Percentiles rank a stretch among this genome's conserved stretches.
phyloP scores from a whole-genome alignment of 2,888 invertebrate species.

The Xanthorhoe spadicearia region DNA sequence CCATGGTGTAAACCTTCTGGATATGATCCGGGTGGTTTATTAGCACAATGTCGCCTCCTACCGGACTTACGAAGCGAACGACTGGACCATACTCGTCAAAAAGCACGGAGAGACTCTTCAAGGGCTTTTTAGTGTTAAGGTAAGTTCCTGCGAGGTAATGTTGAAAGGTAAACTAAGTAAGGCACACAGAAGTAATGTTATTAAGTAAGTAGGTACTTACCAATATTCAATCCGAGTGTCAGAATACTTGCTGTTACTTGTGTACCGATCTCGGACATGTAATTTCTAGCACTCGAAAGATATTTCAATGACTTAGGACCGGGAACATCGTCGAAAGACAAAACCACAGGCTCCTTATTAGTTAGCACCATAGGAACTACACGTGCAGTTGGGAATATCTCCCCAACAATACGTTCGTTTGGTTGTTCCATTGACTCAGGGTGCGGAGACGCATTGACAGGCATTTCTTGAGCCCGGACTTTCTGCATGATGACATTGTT shows the following conservation, averaged over 20 bases:
- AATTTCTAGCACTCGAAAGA: conserved; percentile 84
- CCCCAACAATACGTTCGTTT: conserved; percentile 40
- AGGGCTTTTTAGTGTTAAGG: conserved; percentile 59
- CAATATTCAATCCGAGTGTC: conserved; percentile 80
- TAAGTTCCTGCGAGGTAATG: conserved; percentile 56
- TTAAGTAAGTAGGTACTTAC: conserved; percentile 55
- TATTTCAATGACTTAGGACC: conserved; percentile 85
- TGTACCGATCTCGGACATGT: conserved; percentile 86
- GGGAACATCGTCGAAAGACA: conserved; percentile 87
- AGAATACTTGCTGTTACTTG: conserved; percentile 83
- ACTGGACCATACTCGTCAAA: conserved; percentile 87
- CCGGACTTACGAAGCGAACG: conserved; percentile 86
- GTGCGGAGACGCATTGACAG: conserved; percentile 31
- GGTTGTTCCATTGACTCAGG: conserved; percentile 27
- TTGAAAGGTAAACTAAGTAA: background rate
- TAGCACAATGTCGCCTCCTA: conserved; percentile 87
- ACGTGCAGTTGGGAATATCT: conserved; percentile 61
- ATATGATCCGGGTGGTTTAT: conserved; percentile 87
- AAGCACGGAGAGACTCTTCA: conserved; percentile 64
- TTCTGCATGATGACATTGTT: conserved; percentile 48
- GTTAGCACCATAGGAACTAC: conserved; percentile 66
- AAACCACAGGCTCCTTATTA: conserved; percentile 64
- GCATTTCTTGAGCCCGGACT: conserved; percentile 50
- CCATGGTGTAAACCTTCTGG: conserved; percentile 85
- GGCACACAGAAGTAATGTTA: too few relatives aligned